Percentiles rank a stretch among this genome's conserved stretches.
phyloP scores from a whole-genome alignment of 2,797 vertebrate species.

The Diceros bicornis region DNA sequence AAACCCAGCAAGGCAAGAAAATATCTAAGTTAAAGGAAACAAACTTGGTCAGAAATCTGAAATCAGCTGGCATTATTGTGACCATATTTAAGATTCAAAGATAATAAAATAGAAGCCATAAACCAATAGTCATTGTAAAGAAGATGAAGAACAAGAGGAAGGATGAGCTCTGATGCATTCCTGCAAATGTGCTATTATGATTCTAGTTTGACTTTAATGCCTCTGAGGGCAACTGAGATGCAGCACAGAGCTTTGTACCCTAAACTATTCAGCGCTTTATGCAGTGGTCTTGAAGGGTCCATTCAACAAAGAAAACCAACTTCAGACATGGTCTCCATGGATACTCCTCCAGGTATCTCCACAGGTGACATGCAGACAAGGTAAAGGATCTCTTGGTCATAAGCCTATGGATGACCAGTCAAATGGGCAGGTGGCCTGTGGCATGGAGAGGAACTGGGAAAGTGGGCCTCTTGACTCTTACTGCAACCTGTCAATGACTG shows the following conservation, averaged over 20 bases:
- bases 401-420: background rate
- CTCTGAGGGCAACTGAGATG: background rate
- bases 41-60: background rate
- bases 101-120: background rate
- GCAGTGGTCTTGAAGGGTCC: background rate
- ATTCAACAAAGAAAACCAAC: constrained; percentile 34
- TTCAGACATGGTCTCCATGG: background rate
- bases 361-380: background rate
- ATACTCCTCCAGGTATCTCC: background rate
- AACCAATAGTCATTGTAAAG: background rate
- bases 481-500: background rate
- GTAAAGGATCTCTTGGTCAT: background rate
- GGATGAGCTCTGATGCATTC: background rate
- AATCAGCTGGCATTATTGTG: background rate
- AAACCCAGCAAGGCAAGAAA: background rate
- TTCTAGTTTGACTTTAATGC: background rate
- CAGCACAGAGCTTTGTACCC: background rate
- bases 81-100: constrained; percentile 23
- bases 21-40: background rate
- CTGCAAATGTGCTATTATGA: background rate
- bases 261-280: background rate
- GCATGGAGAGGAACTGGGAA: background rate
- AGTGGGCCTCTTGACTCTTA: background rate
- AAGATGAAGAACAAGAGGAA: background rate
- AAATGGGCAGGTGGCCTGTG: background rate